phyloP scores from a whole-genome alignment of 2,888 invertebrate species.

The Bhutanitis thaidina region DNA sequence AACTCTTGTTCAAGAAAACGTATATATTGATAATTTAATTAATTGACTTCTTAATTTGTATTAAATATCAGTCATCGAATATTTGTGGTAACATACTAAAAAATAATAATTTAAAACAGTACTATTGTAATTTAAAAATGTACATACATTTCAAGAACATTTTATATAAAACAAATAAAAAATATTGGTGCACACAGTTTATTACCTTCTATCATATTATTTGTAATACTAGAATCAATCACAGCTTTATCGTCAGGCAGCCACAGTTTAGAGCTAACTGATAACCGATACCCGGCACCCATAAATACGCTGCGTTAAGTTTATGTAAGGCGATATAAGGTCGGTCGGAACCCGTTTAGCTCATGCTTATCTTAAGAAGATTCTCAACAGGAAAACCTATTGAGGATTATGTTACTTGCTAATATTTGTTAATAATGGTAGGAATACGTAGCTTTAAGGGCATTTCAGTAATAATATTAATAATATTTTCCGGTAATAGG shows the following conservation, averaged over 20 bases:
- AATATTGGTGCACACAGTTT: too few relatives aligned
- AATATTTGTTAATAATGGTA: neutral
- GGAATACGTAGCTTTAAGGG: neutral
- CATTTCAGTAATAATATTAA: too few relatives aligned
- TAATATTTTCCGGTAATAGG: too few relatives aligned
- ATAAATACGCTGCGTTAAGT: constrained; percentile 44
- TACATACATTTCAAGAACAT: too few relatives aligned
- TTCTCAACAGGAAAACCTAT: constrained; percentile 29
- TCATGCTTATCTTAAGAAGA: constrained; percentile 43
- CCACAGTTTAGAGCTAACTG: constrained; percentile 26
- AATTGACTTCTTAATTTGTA: too few relatives aligned
- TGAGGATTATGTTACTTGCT: constrained; percentile 3
- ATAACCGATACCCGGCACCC: constrained; percentile 34
- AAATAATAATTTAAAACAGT: too few relatives aligned
- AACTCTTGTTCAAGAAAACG: too few relatives aligned
- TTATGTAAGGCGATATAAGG: constrained; percentile 54
- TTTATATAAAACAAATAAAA: too few relatives aligned
- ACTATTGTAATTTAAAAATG: too few relatives aligned
- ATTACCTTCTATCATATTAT: constrained; percentile 6
- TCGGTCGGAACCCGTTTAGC: constrained; percentile 46
- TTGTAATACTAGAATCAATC: constrained; percentile 11
- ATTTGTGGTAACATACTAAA: too few relatives aligned
- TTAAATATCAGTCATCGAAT: too few relatives aligned
- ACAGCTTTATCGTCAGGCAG: constrained; percentile 8
- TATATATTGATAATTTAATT: too few relatives aligned